These are phyloP conservation scores for Oedothorax gibbosus DNA, from an alignment of 1,140 invertebrate genomes.

Conservation along the genomic window DNA sequence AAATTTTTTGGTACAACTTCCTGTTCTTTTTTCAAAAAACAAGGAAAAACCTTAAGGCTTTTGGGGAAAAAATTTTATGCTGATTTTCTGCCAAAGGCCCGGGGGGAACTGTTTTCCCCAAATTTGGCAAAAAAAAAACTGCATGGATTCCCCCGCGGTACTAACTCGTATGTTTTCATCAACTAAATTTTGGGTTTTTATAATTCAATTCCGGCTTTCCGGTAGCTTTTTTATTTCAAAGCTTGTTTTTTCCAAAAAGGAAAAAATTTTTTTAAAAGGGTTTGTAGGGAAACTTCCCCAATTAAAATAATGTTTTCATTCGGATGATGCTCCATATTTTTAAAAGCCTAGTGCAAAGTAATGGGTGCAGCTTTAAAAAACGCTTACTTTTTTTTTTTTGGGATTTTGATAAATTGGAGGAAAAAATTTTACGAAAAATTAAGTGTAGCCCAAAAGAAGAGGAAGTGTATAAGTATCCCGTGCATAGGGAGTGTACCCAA, in stretches of 20 bases:
- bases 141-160: conserved; percentile 49
- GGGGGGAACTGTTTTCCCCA: conserved; percentile 31
- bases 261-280: conserved; percentile 23
- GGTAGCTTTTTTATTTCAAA: conserved; percentile 34
- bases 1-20: neutral
- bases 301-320: conserved; percentile 25
- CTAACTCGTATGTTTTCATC: conserved; percentile 36
- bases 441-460: conserved; percentile 6
- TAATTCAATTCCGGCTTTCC: conserved; percentile 34
- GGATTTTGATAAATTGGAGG: conserved; percentile 37
- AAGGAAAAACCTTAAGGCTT: conserved; percentile 14
- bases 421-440: conserved; percentile 2
- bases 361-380: neutral
- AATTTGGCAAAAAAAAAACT: conserved; percentile 50
- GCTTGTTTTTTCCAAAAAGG: neutral
- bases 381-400: conserved; percentile 18
- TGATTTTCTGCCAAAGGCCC: conserved; percentile 22
- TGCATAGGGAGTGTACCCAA: neutral
- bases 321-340: conserved; percentile 40
- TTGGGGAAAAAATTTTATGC: conserved; percentile 9
- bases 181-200: conserved; percentile 44
- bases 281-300: neutral
- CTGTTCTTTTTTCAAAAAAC: conserved; percentile 42
- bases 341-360: conserved; percentile 25
- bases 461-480: too few relatives aligned